phyloP scores from a whole-genome alignment of 2,888 invertebrate species.

The Drosophila putrida region DNA sequence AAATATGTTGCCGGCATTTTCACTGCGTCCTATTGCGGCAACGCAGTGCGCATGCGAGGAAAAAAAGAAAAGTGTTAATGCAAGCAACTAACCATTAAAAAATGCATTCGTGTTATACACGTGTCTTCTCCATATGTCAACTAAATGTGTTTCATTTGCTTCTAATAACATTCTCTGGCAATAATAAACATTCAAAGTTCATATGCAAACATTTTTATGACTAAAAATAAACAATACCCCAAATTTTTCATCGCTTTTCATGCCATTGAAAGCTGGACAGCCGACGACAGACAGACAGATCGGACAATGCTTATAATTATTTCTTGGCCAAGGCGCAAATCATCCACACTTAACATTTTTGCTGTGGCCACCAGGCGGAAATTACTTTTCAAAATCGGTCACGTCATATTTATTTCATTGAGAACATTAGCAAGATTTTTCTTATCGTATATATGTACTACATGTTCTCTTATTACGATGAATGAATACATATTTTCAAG shows the following conservation, averaged over 20 bases:
- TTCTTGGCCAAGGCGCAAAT: constrained; percentile 48
- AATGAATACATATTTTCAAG: constrained; percentile 25
- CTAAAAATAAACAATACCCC: constrained; percentile 72
- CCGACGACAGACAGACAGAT: constrained; percentile 8
- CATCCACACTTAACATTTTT: constrained; percentile 58
- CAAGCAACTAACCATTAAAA: neutral
- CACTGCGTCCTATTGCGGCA: constrained; percentile 38
- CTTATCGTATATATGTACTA: constrained; percentile 23
- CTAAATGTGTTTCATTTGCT: constrained; percentile 20
- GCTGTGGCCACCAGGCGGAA: constrained; percentile 54
- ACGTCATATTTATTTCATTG: constrained; percentile 76
- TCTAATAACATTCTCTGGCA: constrained; percentile 24
- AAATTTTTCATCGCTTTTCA: constrained; percentile 35
- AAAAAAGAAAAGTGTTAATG: constrained; percentile 6
- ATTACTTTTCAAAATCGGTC: constrained; percentile 70
- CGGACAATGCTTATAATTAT: constrained; percentile 52
- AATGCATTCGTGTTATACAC: constrained; percentile 26
- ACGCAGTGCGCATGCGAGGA: constrained; percentile 63
- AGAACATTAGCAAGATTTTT: constrained; percentile 71
- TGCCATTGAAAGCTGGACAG: constrained; percentile 22
- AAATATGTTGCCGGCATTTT: constrained; percentile 51
- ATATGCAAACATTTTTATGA: constrained; percentile 72
- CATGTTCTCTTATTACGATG: constrained; percentile 23
- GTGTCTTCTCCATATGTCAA: constrained; percentile 54
- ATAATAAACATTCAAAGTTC: constrained; percentile 62